Evolutionary conservation across 2,113 vertebrate species (phyloP).

Genomic region (Cercocebus atys): DNA sequence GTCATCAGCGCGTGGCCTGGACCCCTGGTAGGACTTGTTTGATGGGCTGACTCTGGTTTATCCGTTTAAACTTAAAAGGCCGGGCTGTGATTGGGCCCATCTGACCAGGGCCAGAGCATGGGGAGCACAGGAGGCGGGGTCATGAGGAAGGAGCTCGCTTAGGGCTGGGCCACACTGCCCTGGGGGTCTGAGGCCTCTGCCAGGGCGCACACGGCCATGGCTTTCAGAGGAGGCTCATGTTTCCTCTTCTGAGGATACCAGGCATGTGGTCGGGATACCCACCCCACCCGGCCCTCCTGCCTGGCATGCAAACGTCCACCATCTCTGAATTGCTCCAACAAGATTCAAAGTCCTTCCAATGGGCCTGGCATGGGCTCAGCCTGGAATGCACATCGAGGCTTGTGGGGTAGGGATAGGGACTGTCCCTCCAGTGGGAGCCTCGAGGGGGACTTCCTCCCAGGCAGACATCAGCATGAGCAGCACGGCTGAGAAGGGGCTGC

Average conservation of each 20-base stretch:
- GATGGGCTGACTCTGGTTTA: accelerated
- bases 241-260: not conserved
- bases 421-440: not conserved
- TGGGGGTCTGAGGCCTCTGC: not conserved
- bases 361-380: too few species aligned
- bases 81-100: not conserved
- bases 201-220: accelerated
- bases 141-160: accelerated
- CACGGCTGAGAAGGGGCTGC: too few species aligned
- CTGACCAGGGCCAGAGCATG: accelerated
- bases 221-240: accelerated
- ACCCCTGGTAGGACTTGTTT: accelerated
- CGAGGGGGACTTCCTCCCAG: too few species aligned
- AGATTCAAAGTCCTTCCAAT: not conserved
- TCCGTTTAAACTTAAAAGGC: not conserved
- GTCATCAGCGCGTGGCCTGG: accelerated
- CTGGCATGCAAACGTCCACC: not conserved
- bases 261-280: not conserved
- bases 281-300: not conserved
- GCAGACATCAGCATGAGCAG: accelerated
- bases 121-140: not conserved
- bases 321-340: not conserved
- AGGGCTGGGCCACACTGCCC: accelerated
- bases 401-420: accelerated
- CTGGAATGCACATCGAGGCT: not conserved